These are phyloP conservation scores for Dolichallabes microphthalmus DNA, from an alignment of 2,113 vertebrate species.

Conservation along the genomic window DNA sequence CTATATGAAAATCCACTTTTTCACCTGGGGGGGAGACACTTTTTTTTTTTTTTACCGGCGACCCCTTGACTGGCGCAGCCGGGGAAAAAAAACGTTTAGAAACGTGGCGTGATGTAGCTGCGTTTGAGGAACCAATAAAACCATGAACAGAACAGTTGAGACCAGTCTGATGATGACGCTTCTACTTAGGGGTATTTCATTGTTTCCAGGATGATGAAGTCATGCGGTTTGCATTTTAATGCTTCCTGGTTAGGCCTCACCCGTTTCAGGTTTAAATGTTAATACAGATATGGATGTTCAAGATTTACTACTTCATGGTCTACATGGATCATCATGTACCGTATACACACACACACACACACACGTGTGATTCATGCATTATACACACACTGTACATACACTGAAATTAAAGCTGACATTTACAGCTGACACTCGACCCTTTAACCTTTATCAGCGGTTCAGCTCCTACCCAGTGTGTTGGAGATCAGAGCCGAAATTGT, in stretches of 20 bases:
- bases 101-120: background rate
- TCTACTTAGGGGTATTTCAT: too few relatives aligned
- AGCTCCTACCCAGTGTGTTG: background rate
- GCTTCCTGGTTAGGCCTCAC: background rate
- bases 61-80: too few relatives aligned
- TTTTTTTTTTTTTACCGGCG: too few relatives aligned
- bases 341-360: background rate
- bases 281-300: background rate
- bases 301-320: background rate
- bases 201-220: background rate
- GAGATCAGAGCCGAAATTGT: background rate
- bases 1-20: too few relatives aligned
- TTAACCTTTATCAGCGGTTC: conserved; percentile 11
- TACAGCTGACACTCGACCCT: background rate
- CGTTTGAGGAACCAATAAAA: background rate
- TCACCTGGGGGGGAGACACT: too few relatives aligned
- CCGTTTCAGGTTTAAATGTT: background rate
- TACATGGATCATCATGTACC: background rate
- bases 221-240: background rate
- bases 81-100: too few relatives aligned
- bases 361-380: background rate
- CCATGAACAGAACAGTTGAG: background rate
- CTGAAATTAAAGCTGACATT: conserved; percentile 31
- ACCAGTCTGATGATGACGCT: too few relatives aligned
- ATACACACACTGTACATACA: background rate